Evolutionary conservation across 2,797 vertebrate genomes (phyloP).

Genomic region (Silurus lanzhouensis): DNA sequence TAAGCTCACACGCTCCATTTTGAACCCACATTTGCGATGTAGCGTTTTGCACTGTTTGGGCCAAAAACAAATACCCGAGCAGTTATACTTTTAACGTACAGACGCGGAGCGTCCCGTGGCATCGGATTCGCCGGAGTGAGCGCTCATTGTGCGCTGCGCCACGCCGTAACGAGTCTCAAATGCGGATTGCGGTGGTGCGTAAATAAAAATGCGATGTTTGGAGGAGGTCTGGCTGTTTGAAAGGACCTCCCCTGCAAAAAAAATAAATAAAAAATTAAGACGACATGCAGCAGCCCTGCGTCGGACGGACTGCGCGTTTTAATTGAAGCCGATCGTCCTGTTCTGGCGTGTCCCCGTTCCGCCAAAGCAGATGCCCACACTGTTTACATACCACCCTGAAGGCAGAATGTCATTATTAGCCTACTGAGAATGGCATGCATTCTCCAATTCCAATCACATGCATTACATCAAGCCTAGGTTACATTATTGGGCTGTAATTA

Average conservation of each 20-base stretch:
- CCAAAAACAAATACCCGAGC: not conserved
- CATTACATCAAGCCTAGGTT: not conserved
- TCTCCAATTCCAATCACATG: not conserved
- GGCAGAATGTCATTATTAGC: constrained; percentile 23
- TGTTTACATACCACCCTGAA: constrained; percentile 41
- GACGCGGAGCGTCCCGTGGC: not conserved
- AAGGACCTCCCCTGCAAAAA: constrained; percentile 57
- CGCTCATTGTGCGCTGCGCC: constrained; percentile 68
- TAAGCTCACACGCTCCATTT: not conserved
- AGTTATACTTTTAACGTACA: not conserved
- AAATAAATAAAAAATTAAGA: constrained; percentile 14
- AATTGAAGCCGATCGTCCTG: constrained; percentile 37
- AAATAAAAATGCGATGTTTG: constrained; percentile 70
- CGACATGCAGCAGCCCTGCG: constrained; percentile 42
- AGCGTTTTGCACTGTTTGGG: not conserved
- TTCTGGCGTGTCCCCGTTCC: constrained; percentile 23
- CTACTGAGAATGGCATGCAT: not conserved
- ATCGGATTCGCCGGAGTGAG: constrained; percentile 43
- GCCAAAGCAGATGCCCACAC: constrained; percentile 37
- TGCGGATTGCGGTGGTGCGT: constrained; percentile 63
- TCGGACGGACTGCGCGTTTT: constrained; percentile 29
- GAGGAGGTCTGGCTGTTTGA: constrained; percentile 56
- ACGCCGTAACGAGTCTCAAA: constrained; percentile 58
- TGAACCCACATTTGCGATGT: not conserved
- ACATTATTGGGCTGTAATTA: not conserved